Evolutionary conservation across 1,140 invertebrate genomes (phyloP).

Genomic region (Drosophila fuyamai): DNA sequence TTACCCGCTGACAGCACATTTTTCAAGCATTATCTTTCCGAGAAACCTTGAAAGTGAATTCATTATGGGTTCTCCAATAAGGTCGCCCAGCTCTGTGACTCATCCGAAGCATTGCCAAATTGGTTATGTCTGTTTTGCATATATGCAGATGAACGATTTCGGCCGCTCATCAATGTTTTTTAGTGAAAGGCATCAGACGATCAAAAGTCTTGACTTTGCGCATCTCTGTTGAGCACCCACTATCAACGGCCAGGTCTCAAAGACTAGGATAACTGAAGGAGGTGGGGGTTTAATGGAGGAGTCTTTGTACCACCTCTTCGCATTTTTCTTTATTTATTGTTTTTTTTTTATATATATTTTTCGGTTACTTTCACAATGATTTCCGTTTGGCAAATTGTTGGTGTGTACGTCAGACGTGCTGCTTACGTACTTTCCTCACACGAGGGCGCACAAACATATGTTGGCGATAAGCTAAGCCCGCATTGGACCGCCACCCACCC

Average conservation of each 20-base stretch:
- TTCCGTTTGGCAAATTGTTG: constrained; percentile 55
- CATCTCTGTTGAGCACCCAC: constrained; percentile 29
- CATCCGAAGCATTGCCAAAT: constrained; percentile 48
- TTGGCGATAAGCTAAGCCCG: constrained; percentile 66
- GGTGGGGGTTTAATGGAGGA: constrained; percentile 20
- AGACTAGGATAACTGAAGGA: constrained; percentile 20
- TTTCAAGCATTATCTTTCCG: constrained; percentile 43
- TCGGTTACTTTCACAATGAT: constrained; percentile 48
- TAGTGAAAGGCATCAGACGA: constrained; percentile 67
- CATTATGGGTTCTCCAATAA: constrained; percentile 48
- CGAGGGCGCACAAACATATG: constrained; percentile 32
- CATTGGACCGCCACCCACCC: constrained; percentile 50
- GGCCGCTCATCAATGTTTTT: constrained; percentile 12
- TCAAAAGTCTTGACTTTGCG: background rate
- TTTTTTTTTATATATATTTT: constrained; percentile 5
- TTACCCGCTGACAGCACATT: constrained; percentile 25
- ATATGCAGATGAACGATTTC: constrained; percentile 21
- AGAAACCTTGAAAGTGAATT: constrained; percentile 57
- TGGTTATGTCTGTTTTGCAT: constrained; percentile 35
- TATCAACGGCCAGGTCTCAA: background rate
- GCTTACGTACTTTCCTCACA: constrained; percentile 56
- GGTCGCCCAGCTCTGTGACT: constrained; percentile 33
- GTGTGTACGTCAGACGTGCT: constrained; percentile 46
- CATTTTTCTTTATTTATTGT: background rate
- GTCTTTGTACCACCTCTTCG: constrained; percentile 10